A percentile compares a stretch with the other conserved stretches of the same genome.
phyloP scores from a whole-genome alignment of 2,113 vertebrate genomes.

The Mohoua ochrocephala region DNA sequence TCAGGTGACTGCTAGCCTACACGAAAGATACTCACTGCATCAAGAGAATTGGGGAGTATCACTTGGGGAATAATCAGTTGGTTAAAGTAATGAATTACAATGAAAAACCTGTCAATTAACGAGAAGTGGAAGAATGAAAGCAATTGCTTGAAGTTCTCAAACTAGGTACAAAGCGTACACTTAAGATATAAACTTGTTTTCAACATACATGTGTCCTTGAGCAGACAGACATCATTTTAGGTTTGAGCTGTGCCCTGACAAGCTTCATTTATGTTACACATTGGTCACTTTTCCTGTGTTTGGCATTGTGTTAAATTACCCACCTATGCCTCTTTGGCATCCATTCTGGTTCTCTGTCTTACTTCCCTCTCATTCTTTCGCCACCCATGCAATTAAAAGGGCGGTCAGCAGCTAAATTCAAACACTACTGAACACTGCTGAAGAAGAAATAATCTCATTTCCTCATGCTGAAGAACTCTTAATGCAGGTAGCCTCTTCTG shows the following conservation, averaged over 20 bases:
- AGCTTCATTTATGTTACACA: neutral
- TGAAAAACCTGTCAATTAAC: neutral
- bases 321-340: neutral
- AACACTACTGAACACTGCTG: neutral
- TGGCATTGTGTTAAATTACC: neutral
- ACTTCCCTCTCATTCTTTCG: neutral
- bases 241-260: neutral
- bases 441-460: neutral
- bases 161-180: rapidly evolving
- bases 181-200: neutral
- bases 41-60: neutral
- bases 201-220: neutral
- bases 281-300: neutral
- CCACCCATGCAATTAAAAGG: neutral
- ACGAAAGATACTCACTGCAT: neutral
- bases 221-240: neutral
- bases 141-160: neutral
- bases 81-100: neutral
- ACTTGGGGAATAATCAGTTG: neutral
- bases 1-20: neutral
- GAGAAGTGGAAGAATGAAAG: neutral
- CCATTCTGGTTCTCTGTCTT: neutral
- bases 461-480: neutral
- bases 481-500: neutral
- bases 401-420: neutral